Evolutionary conservation across 2,888 invertebrate species (phyloP), one percentile per base, ranked within the genome.

Genomic region (Clostera curtula): DNA sequence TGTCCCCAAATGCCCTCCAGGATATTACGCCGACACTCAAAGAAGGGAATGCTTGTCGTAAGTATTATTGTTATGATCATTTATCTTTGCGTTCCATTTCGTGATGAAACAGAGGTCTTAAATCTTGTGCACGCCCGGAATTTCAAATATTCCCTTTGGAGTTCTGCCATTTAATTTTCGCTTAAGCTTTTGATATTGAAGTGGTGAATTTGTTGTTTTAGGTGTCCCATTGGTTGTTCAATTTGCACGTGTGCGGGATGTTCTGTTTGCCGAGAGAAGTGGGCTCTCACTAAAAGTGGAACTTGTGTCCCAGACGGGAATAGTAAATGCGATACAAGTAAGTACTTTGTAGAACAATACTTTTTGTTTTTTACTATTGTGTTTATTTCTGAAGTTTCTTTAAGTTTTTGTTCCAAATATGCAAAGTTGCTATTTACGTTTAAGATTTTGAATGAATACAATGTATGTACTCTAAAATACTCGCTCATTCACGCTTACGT

Each of bases 191-290:
- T 28, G 32, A 37, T 34, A 35, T 34, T 29, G 12, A 43, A 40
- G 27, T 37, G 31, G 16, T 21, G 23, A 41, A 45, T 24, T 23
- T 40, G 23, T 35, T 43, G 23, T 73, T 76, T 60, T 62, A 83
- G 82, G 40, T 95, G 95, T 68, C 89, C 92, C 5, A 88, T 89
- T 14, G 93, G 93, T 36, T 95, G 95, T 73, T 86, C 88, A 40
- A 87, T 88, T 55, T 95, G 95, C 70, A 84, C 85, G 46, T 89
- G 87, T 56, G 86, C 88, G 43, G 84, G 89, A 36, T 95, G 95
- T 74, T 87, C 89, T 31, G 88, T 89, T 36, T 95, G 95, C 68
- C 75, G 88, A 56, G 84, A 87, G 25, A 91, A 91, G 58, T 93
- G 93, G 92, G 87, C 86, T 49, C 83, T 92, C 40, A 91, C 89